Percentiles rank a stretch among this genome's conserved stretches.
Conservation (phyloP, 2,888 invertebrate genomes). For the Ormyrus pomaceus region DNA sequence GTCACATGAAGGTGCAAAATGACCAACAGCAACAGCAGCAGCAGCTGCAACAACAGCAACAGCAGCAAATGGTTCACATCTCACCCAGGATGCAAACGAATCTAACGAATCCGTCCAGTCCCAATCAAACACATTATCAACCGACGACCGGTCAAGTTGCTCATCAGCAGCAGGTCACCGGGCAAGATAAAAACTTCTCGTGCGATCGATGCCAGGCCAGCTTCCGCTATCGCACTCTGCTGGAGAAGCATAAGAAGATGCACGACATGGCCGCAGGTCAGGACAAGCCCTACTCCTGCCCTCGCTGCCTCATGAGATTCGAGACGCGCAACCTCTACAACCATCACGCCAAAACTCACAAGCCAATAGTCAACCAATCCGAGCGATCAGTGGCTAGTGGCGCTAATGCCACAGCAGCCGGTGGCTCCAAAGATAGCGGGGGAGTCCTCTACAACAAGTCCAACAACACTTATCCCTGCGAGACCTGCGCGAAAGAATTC, state of each 20-base stretch:
- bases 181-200: constrained; percentile 68
- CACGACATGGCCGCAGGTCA: constrained; percentile 67
- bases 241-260: constrained; percentile 73
- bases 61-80: constrained; percentile 26
- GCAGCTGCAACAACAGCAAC: constrained; percentile 7
- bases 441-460: constrained; percentile 37
- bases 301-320: constrained; percentile 73
- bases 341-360: constrained; percentile 74
- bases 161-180: constrained; percentile 8
- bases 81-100: constrained; percentile 52
- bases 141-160: not conserved
- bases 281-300: constrained; percentile 73
- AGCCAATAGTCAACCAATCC: constrained; percentile 53
- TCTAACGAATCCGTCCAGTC: not conserved
- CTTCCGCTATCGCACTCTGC: constrained; percentile 72
- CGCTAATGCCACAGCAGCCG: constrained; percentile 33
- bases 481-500: constrained; percentile 72
- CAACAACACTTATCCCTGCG: constrained; percentile 67
- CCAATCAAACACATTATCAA: constrained; percentile 28
- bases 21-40: constrained; percentile 59
- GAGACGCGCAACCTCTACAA: constrained; percentile 74
- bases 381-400: constrained; percentile 16
- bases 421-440: constrained; percentile 9
- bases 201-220: constrained; percentile 73
- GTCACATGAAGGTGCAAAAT: constrained; percentile 70